These are phyloP conservation scores for Salvator merianae DNA, from an alignment of 2,113 vertebrate species.

Conservation along the genomic window DNA sequence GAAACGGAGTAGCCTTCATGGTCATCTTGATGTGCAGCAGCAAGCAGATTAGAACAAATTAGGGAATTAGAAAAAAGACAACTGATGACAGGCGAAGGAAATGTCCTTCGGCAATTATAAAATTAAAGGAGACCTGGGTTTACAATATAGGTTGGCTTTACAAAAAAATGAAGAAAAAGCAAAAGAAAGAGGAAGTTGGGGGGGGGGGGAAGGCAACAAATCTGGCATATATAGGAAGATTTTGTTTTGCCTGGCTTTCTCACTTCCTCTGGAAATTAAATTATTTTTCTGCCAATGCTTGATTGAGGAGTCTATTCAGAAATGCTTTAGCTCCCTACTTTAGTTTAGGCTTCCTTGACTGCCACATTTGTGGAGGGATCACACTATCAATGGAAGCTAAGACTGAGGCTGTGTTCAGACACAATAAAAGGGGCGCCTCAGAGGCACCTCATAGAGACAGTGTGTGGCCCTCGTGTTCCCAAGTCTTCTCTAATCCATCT, in stretches of 20 bases:
- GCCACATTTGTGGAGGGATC: too few species aligned
- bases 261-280: background rate
- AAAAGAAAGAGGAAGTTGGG: background rate
- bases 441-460: too few species aligned
- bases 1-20: slow-evolving; percentile 78
- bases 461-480: too few species aligned
- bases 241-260: background rate
- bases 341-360: too few species aligned
- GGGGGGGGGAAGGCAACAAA: background rate
- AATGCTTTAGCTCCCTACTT: too few species aligned
- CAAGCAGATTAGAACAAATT: slow-evolving; percentile 84
- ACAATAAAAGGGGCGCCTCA: too few species aligned
- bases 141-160: slow-evolving; percentile 64
- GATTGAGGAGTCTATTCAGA: background rate
- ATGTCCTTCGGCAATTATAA: slow-evolving; percentile 81
- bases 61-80: slow-evolving; percentile 81
- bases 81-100: slow-evolving; percentile 78
- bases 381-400: too few species aligned
- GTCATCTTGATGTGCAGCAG: slow-evolving; percentile 82
- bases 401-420: too few species aligned
- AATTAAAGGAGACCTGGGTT: slow-evolving; percentile 81
- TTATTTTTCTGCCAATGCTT: background rate
- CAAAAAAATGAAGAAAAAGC: background rate
- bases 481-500: too few species aligned
- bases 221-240: background rate